Evolutionary conservation across 2,113 vertebrate species (phyloP), one percentile per base, ranked within the genome.

Genomic region (Centropristis striata): DNA sequence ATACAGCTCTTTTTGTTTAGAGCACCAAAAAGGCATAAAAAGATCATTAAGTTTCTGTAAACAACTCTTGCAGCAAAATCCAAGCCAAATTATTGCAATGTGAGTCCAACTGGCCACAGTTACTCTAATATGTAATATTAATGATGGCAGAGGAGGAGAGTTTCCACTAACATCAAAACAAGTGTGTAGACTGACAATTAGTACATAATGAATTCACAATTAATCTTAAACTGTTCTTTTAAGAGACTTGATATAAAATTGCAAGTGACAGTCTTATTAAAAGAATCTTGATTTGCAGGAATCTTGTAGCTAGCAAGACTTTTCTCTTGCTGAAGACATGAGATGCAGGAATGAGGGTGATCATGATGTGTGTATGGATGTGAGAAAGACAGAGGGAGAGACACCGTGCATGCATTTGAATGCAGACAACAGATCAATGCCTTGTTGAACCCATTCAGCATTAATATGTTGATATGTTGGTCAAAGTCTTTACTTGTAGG

Each of bases 221-320:
- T 61, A 14, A 54, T n/a, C 6, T 2, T 37, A 20, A 53, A 32
- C 36, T 63, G 12, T 8, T 28, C 39, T 28, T 49, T 54, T 60
- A 13, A 49, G 14, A 60, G n/a, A 32, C 28, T 68, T 50, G 25
- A 49, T 32, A 12, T 20, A 64, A 42, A 67, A 27, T 36, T 59
- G 12, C 11, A 64, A 61, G 36, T 8, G 16, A 63, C 8, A 16
- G 25, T 13, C 13, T 50, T 50, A 58, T 55, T 32, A 50, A 11
- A 32, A 65, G n/a, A 61, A 61, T 51, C n/a, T n/a, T 12, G 8
- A 75, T 72, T 55, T 76, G 18, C 36, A 69, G 18, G 77, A 59
- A 77, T 6, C 4, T 49, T 76, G 21, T 10, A 58, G 12, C 11
- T 36, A 11, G 16, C 1, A 9, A 13, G 16, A 50, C 28, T 41